These are phyloP conservation scores for Acanthornis magna DNA, from an alignment of 2,797 vertebrate species.

Conservation along the genomic window DNA sequence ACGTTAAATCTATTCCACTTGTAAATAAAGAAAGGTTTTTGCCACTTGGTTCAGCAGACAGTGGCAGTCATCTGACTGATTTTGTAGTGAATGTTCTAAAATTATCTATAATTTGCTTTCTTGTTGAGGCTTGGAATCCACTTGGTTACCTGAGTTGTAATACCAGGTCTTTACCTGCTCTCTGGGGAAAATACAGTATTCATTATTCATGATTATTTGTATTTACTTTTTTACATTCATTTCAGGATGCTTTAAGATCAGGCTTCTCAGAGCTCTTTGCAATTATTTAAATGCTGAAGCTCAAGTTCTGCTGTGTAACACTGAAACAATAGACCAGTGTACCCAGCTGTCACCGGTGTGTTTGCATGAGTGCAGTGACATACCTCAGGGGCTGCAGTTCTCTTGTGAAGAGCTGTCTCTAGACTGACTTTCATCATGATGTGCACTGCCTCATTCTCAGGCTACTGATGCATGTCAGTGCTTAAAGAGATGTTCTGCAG, in stretches of 20 bases:
- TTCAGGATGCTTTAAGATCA: not conserved
- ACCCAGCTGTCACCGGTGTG: not conserved
- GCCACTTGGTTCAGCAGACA: not conserved
- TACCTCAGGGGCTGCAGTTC: not conserved
- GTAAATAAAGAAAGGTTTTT: not conserved
- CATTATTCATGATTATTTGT: not conserved
- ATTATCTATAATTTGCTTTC: not conserved
- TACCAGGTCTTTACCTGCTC: not conserved
- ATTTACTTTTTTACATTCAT: not conserved
- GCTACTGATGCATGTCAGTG: not conserved
- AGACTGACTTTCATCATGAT: not conserved
- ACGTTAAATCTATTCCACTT: not conserved
- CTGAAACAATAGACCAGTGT: not conserved
- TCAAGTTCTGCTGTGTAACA: not conserved
- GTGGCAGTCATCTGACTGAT: not conserved
- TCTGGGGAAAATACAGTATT: not conserved
- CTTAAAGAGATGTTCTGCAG: not conserved
- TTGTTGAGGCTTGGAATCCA: not conserved
- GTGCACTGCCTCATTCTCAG: not conserved
- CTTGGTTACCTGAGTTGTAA: not conserved
- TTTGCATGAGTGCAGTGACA: not conserved
- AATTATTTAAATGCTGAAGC: not conserved
- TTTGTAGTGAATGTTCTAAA: not conserved
- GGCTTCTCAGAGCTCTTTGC: not conserved
- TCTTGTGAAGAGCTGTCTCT: not conserved